A percentile compares a stretch with the other conserved stretches of the same genome.
These are phyloP conservation scores for Apis mellifera DNA, from an alignment of 1,140 invertebrate species.

Conservation along the genomic window Amel_HAv3.1 CM009940.2:11399001-11399500, in stretches of 20 bases:
- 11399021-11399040: not conserved
- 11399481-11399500: not conserved
- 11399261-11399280: too few species aligned
- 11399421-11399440: not conserved
- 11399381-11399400: not conserved
- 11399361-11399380: not conserved
- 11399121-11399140: too few species aligned
- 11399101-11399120: too few species aligned
- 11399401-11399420: not conserved
- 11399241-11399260: too few species aligned
- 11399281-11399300: too few species aligned
- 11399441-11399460: not conserved
- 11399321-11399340: not conserved
- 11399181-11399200: too few species aligned
- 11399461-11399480: not conserved
- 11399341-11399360: not conserved
- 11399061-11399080: not conserved
- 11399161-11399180: not conserved
- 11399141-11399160: not conserved
- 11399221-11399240: too few species aligned
- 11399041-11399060: constrained; percentile 1
- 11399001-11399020: not conserved
- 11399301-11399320: too few species aligned
- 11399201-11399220: too few species aligned
- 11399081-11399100: too few species aligned